phyloP scores from a whole-genome alignment of 2,797 vertebrate genomes.

The Poecilia velifera region DNA sequence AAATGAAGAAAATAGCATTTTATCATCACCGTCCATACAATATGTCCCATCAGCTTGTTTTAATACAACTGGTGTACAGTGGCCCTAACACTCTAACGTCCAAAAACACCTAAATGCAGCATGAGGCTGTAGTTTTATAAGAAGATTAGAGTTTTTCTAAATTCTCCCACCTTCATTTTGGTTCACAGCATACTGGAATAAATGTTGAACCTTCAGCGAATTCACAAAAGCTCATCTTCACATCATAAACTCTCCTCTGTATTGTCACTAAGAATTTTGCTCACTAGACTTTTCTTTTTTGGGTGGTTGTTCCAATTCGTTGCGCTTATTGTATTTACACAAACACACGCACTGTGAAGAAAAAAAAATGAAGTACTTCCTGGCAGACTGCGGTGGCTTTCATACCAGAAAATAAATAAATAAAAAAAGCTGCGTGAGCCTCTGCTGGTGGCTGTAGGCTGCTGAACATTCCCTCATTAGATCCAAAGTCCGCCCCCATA shows the following conservation, averaged over 20 bases:
- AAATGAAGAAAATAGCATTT: background rate
- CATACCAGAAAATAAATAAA: background rate
- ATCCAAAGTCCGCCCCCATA: background rate
- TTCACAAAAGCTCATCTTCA: background rate
- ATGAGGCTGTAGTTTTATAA: background rate
- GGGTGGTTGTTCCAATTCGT: background rate
- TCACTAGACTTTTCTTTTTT: background rate
- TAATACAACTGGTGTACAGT: background rate
- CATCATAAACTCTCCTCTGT: background rate
- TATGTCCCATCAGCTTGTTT: background rate
- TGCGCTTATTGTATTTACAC: background rate
- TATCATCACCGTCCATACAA: background rate
- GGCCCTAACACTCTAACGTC: background rate
- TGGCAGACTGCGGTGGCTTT: background rate
- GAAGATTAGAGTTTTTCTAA: background rate
- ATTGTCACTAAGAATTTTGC: background rate
- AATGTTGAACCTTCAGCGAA: background rate
- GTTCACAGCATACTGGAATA: background rate
- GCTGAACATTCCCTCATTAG: background rate
- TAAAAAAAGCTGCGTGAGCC: background rate
- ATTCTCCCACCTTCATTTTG: background rate
- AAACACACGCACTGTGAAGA: slow-evolving; percentile 5
- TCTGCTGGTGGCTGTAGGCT: background rate
- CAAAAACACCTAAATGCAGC: background rate
- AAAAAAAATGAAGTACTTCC: background rate